phyloP scores from a whole-genome alignment of 23 tunicate species.

The Ciona savignyi region DNA sequence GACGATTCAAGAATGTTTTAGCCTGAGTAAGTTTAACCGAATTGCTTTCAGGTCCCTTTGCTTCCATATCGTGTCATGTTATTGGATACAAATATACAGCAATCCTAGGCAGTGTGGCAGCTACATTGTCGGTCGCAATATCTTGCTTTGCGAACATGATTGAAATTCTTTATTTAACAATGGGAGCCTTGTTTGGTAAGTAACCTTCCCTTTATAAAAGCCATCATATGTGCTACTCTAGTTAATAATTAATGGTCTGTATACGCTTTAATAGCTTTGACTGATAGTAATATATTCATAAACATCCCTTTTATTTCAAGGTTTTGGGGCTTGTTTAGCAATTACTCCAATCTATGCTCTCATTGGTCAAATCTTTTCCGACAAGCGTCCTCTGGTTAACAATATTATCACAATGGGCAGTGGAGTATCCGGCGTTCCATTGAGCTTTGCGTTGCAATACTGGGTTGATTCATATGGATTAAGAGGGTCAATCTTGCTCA shows the following conservation, averaged over 20 bases:
- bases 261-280: neutral
- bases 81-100: constrained; percentile 36
- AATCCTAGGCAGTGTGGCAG: constrained; percentile 13
- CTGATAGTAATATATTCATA: too few relatives aligned
- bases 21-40: too few relatives aligned
- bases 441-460: constrained; percentile 21
- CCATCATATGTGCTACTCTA: neutral
- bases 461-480: constrained; percentile 43
- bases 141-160: neutral
- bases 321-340: constrained; percentile 26
- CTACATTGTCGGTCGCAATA: constrained; percentile 7
- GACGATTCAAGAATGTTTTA: too few relatives aligned
- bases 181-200: neutral
- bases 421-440: constrained; percentile 25
- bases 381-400: constrained; percentile 44
- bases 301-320: constrained; percentile 13
- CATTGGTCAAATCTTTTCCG: constrained; percentile 25
- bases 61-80: constrained; percentile 12
- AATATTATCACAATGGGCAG: constrained; percentile 40
- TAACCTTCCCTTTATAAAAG: too few relatives aligned
- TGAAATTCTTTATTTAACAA: neutral
- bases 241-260: neutral
- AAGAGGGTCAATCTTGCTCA: constrained; percentile 34
- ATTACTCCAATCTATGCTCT: constrained; percentile 26
- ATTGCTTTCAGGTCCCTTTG: constrained; percentile 39